Percentiles rank a stretch among this genome's conserved stretches.
Evolutionary conservation across 1,140 invertebrate genomes (phyloP).

Genomic region (Conus betulinus): DNA sequence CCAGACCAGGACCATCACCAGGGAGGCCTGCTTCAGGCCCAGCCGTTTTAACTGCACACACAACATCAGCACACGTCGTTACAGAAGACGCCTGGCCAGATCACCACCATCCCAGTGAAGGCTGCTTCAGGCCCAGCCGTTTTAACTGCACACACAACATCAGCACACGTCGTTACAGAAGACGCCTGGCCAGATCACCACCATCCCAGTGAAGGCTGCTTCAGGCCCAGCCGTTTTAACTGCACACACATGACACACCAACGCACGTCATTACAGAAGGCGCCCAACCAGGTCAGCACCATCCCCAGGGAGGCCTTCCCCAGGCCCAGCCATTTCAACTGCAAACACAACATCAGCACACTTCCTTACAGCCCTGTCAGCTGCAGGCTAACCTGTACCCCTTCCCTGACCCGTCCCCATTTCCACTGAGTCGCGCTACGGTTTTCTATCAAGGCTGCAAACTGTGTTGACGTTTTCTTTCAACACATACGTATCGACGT

Average conservation of each 20-base stretch:
- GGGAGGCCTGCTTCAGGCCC: slow-evolving; percentile 74
- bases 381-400: too few relatives aligned
- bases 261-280: slow-evolving; percentile 57
- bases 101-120: slow-evolving; percentile 73
- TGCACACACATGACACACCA: slow-evolving; percentile 44
- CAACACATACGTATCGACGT: too few relatives aligned
- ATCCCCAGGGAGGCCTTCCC: slow-evolving; percentile 76
- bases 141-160: slow-evolving; percentile 58
- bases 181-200: slow-evolving; percentile 76
- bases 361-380: background rate
- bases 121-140: slow-evolving; percentile 74
- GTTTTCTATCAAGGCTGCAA: too few relatives aligned
- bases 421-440: too few relatives aligned
- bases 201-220: slow-evolving; percentile 76
- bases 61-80: background rate
- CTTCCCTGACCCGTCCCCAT: too few relatives aligned
- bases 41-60: slow-evolving; percentile 66
- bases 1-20: slow-evolving; percentile 78
- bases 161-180: slow-evolving; percentile 43
- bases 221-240: slow-evolving; percentile 65
- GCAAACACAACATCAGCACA: slow-evolving; percentile 42
- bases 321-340: slow-evolving; percentile 67
- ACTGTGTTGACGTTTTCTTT: too few relatives aligned
- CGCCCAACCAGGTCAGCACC: slow-evolving; percentile 76
- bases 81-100: slow-evolving; percentile 76